Conservation (phyloP, 1,140 invertebrate genomes). For the Arion vulgaris region DNA sequence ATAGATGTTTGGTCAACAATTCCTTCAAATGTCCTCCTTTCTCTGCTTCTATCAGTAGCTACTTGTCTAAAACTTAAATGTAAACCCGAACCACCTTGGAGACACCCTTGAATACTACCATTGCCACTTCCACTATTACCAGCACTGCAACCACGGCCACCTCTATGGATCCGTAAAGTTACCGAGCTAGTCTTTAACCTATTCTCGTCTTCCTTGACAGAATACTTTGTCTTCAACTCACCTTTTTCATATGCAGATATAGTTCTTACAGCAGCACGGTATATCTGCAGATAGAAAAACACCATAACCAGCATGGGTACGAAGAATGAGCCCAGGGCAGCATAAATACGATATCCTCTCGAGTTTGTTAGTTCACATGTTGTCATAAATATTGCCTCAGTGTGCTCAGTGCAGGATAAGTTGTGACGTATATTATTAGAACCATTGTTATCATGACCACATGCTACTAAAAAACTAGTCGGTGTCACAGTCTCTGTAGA, state of each 20-base stretch:
- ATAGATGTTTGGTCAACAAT: background rate
- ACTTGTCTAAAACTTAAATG: background rate
- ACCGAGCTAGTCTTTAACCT: slow-evolving; percentile 78
- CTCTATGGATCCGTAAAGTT: slow-evolving; percentile 92
- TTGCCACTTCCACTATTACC: background rate
- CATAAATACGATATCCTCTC: slow-evolving; percentile 93
- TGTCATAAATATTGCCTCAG: background rate
- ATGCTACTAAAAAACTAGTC: background rate
- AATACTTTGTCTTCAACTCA: slow-evolving; percentile 88
- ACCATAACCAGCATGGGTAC: slow-evolving; percentile 97
- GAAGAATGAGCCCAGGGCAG: slow-evolving; percentile 93
- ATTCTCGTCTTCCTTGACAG: slow-evolving; percentile 57
- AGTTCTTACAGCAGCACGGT: slow-evolving; percentile 89
- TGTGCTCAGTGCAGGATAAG: background rate
- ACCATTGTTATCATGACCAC: background rate
- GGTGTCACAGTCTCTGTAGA: background rate
- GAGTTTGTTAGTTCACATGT: slow-evolving; percentile 91
- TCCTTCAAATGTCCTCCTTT: background rate
- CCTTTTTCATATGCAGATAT: slow-evolving; percentile 86
- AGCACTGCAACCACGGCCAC: slow-evolving; percentile 66
- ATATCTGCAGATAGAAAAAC: slow-evolving; percentile 96
- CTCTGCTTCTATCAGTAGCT: background rate
- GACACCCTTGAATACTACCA: background rate
- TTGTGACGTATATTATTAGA: background rate
- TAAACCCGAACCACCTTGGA: background rate